Base-by-base conservation (phyloP, 2,888 invertebrate species). In the Lasioglossum marginatum region DNA sequence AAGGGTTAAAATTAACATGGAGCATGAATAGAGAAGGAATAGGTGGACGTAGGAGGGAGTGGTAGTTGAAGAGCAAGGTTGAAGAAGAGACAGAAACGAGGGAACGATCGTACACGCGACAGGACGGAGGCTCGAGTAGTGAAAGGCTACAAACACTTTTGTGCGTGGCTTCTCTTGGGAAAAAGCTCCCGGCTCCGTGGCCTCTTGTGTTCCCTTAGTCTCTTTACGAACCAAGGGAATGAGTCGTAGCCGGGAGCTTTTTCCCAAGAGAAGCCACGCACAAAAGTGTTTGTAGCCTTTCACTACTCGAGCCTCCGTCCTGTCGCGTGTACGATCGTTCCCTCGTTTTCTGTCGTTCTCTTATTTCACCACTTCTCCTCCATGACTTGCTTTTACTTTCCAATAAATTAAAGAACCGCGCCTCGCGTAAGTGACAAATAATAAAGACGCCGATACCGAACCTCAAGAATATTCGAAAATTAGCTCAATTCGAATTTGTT, bases 151-250 rank as follows among this genome's bases (percentile, higher is more conserved):
- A 86, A 86, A 89, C 88, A 88, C 84, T 89, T 81, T 86, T 80
- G 80, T 83, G 90, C 86, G 88, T 88, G 76, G 87, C 86, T 78
- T 77, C 87, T 89, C 85, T 79, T 81, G 83, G 86, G 87, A 82
- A 89, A 87, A 87, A 85, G 87, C 87, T 71, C 76, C 57, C 89
- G 76, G 83, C 81, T 66, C 83, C 74, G 74, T 77, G 34, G 73
- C 77, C 75, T 72, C 63, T 63, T 72, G 66, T 52, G 77, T 76
- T 78, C 83, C 87, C 79, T 84, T 72, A 83, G 90, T 85, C 90
- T 89, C 89, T 90, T 91, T 91, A 90, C 90, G 91, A 84, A 84
- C 87, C 91, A 87, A 76, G 81, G 87, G 87, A 91, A 90, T 87
- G 91, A 89, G 79, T 89, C 91, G 91, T 88, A 88, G 90, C 79